Evolutionary conservation across 2,888 invertebrate genomes (phyloP).

Genomic region (Gortyna flavago): DNA sequence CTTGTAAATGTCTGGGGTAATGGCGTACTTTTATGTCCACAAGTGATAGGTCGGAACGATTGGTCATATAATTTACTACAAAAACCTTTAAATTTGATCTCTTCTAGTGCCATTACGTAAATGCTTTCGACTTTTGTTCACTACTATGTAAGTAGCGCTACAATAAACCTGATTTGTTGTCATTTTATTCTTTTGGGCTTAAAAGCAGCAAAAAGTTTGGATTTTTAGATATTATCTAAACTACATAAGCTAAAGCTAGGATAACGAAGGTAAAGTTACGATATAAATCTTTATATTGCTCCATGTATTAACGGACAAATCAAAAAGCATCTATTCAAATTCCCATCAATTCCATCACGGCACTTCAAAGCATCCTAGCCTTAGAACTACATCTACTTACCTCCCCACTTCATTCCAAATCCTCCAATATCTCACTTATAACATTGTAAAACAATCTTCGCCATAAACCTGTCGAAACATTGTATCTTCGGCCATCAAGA

Average conservation of each 20-base stretch:
- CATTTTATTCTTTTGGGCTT: background rate
- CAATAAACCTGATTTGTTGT: background rate
- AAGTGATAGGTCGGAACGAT: constrained; percentile 10
- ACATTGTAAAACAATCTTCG: constrained; percentile 57
- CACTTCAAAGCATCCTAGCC: constrained; percentile 13
- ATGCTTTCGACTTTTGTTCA: constrained; percentile 12
- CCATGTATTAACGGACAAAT: background rate
- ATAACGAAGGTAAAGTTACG: too few species aligned
- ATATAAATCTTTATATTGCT: background rate
- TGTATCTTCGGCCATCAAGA: constrained; percentile 62
- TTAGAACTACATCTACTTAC: constrained; percentile 13
- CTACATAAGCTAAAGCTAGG: background rate
- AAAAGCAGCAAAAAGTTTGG: background rate
- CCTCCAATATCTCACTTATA: constrained; percentile 46
- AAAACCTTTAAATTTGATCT: constrained; percentile 16
- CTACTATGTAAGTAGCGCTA: background rate
- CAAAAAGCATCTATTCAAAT: background rate
- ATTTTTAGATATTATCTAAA: background rate
- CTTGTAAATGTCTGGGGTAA: constrained; percentile 17
- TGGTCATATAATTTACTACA: constrained; percentile 20
- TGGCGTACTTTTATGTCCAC: constrained; percentile 9
- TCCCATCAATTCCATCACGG: background rate
- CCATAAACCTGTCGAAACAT: constrained; percentile 59
- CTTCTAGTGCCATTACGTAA: background rate
- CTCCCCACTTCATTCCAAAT: constrained; percentile 10